phyloP scores from a whole-genome alignment of 2,888 invertebrate species.

The Calameuta pallipes region DNA sequence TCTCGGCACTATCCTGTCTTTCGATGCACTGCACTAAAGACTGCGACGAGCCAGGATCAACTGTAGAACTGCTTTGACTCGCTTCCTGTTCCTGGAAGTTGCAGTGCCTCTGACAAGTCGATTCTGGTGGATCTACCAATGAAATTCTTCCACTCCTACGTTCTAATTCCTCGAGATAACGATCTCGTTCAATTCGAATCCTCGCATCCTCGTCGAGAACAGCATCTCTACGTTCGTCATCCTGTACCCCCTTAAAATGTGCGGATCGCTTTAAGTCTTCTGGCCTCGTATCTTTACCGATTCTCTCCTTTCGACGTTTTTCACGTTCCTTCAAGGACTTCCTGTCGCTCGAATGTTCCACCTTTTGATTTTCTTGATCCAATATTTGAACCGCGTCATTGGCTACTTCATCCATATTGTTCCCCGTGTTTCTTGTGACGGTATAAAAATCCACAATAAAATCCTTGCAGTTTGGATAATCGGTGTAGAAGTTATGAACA shows the following conservation, averaged over 20 bases:
- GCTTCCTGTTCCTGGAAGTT: not conserved
- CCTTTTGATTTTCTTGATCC: conserved; percentile 38
- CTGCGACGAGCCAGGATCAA: not conserved
- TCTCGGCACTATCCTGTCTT: conserved; percentile 16
- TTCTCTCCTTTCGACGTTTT: conserved; percentile 13
- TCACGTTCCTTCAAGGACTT: conserved; percentile 5
- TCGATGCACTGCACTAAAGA: conserved; percentile 1
- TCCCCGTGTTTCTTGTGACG: conserved; percentile 59
- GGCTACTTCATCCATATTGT: conserved; percentile 62
- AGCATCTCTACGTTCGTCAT: conserved; percentile 19
- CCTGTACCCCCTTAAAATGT: not conserved
- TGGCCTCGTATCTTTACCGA: conserved; percentile 19
- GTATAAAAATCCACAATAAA: conserved; percentile 69
- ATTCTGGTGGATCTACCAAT: not conserved
- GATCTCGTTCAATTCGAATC: conserved; percentile 29
- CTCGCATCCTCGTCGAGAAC: conserved; percentile 27
- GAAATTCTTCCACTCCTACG: not conserved
- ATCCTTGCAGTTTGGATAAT: conserved; percentile 77
- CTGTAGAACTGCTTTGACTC: not conserved
- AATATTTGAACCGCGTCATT: conserved; percentile 58
- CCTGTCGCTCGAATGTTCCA: conserved; percentile 16
- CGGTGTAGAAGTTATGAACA: conserved; percentile 77
- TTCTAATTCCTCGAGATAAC: conserved; percentile 22
- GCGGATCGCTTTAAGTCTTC: conserved; percentile 29
- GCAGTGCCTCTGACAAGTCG: not conserved